These are phyloP conservation scores for Drosophila tani DNA, from an alignment of 1,140 invertebrate species.

Conservation along the genomic window DNA sequence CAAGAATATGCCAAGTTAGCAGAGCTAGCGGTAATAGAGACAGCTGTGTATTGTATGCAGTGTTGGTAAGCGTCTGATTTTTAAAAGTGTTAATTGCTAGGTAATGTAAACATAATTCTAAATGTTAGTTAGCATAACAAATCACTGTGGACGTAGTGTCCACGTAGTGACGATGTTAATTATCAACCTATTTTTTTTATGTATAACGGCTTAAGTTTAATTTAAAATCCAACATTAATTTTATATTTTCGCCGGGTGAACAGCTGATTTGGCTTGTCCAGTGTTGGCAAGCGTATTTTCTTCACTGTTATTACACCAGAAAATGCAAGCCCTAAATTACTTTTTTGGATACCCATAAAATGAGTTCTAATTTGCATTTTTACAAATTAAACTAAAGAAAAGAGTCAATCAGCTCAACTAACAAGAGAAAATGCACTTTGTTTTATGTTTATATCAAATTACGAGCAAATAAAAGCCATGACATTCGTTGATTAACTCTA, in stretches of 20 bases:
- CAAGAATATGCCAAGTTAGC: constrained; percentile 4
- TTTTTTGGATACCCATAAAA: not conserved
- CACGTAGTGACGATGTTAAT: no score
- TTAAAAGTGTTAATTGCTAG: not conserved
- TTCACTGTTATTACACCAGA: constrained; percentile 6
- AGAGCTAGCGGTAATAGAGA: not conserved
- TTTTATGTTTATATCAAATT: no score
- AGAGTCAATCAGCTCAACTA: no score
- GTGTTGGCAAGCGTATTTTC: constrained; percentile 4
- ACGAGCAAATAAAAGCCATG: not conserved
- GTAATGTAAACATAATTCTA: no score
- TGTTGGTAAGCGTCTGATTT: not conserved
- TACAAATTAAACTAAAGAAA: not conserved
- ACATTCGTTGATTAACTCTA: not conserved
- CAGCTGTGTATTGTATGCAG: not conserved
- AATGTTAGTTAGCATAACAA: no score
- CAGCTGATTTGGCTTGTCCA: constrained; percentile 3
- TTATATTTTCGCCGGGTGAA: not conserved
- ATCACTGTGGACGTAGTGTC: no score
- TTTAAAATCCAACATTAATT: not conserved
- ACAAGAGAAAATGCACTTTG: no score
- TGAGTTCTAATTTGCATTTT: not conserved
- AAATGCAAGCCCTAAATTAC: not conserved
- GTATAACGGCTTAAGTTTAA: no score
- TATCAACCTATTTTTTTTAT: not conserved